Percentiles rank a stretch among this genome's conserved stretches.
Conservation (phyloP, 2,888 invertebrate species). For the Aquatica leii region DNA sequence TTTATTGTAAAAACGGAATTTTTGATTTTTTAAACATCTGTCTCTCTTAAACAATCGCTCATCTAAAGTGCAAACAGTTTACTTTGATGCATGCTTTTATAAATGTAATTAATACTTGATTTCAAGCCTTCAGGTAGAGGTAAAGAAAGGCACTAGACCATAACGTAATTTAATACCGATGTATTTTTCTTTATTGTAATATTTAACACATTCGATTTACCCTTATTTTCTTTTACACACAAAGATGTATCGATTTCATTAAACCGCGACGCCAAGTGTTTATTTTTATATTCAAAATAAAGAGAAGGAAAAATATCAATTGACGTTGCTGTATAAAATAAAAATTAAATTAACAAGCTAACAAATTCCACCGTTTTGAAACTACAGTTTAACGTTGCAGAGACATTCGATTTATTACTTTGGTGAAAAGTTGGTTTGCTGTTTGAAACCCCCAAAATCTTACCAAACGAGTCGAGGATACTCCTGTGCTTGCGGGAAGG, state of each 20-base stretch:
- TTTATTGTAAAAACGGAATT: too few species aligned
- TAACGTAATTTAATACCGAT: slow-evolving; percentile 20
- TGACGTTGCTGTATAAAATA: slow-evolving; percentile 9
- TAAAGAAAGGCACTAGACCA: slow-evolving; percentile 16
- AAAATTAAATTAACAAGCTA: slow-evolving; percentile 21
- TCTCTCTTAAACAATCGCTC: too few species aligned
- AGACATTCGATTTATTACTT: slow-evolving; percentile 55
- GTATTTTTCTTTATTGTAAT: slow-evolving; percentile 16
- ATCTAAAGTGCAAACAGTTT: slow-evolving; percentile 18
- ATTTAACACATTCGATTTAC: slow-evolving; percentile 22
- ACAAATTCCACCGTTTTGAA: slow-evolving; percentile 45
- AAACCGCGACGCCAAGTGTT: slow-evolving; percentile 1
- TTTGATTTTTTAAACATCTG: too few species aligned
- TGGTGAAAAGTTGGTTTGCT: slow-evolving; percentile 56
- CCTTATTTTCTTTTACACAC: slow-evolving; percentile 5
- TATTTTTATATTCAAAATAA: slow-evolving; percentile 4
- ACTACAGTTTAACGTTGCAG: slow-evolving; percentile 46
- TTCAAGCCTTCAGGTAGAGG: slow-evolving; percentile 8
- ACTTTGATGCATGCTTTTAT: slow-evolving; percentile 21
- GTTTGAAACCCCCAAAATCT: slow-evolving; percentile 55
- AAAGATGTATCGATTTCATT: slow-evolving; percentile 13
- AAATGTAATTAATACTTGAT: slow-evolving; percentile 20
- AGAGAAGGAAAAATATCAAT: slow-evolving; percentile 3
- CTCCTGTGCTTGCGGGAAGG: slow-evolving; percentile 41
- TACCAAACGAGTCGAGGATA: slow-evolving; percentile 51